phyloP scores from a whole-genome alignment of 53 echinoderm and acorn worm genomes.

The Hippasteria phrygiana region DNA sequence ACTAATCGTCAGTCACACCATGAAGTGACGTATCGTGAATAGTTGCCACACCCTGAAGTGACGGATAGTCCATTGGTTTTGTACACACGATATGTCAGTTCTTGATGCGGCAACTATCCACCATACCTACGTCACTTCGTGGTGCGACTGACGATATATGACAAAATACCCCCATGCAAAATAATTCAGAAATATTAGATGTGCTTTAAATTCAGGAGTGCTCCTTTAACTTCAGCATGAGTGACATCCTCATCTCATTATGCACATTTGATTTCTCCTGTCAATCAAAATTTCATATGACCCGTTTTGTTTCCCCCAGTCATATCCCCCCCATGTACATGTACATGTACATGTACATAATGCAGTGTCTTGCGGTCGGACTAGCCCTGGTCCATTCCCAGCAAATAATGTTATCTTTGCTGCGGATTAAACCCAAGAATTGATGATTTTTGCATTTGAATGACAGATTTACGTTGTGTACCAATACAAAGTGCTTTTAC shows the following conservation, averaged over 20 bases:
- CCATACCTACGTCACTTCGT: too few relatives aligned
- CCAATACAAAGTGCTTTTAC: conserved; percentile 45
- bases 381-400: conserved; percentile 1
- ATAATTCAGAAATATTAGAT: too few relatives aligned
- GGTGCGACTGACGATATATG: too few relatives aligned
- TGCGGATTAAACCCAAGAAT: conserved; percentile 17
- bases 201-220: too few relatives aligned
- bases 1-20: too few relatives aligned
- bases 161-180: too few relatives aligned
- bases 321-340: too few relatives aligned
- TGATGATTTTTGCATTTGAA: conserved; percentile 10
- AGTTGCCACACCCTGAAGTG: too few relatives aligned
- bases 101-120: too few relatives aligned
- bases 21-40: too few relatives aligned
- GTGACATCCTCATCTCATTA: conserved; percentile 2
- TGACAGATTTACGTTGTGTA: conserved; percentile 33
- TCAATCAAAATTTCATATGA: neutral
- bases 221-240: neutral
- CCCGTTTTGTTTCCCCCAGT: neutral
- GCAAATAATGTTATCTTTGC: conserved; percentile 35
- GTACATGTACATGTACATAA: conserved; percentile 30
- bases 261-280: conserved; percentile 8
- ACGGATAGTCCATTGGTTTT: too few relatives aligned
- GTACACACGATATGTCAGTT: too few relatives aligned
- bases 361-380: neutral